Conservation (phyloP, 2,888 invertebrate genomes). For the Plagodis dolabraria region DNA sequence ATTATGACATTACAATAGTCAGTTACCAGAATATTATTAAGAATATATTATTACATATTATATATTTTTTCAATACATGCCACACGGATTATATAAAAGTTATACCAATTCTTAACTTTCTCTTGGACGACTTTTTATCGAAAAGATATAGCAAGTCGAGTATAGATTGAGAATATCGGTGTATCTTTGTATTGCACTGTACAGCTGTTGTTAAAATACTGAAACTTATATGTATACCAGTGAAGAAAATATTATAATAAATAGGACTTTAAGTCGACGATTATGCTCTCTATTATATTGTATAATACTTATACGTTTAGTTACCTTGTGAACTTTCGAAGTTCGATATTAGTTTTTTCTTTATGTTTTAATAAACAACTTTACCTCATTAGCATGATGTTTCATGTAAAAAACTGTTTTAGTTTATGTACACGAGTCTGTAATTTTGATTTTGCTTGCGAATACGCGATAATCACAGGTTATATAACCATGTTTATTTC, state of each 20-base stretch:
- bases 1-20: slow-evolving; percentile 67
- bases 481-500: not conserved
- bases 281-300: slow-evolving; percentile 58
- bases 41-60: slow-evolving; percentile 46
- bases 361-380: slow-evolving; percentile 58
- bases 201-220: slow-evolving; percentile 59
- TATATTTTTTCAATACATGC: slow-evolving; percentile 74
- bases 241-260: slow-evolving; percentile 58
- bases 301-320: slow-evolving; percentile 74
- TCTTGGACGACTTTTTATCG: slow-evolving; percentile 14
- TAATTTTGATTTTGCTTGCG: slow-evolving; percentile 44
- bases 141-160: slow-evolving; percentile 6
- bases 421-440: slow-evolving; percentile 44
- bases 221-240: slow-evolving; percentile 66
- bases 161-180: slow-evolving; percentile 28
- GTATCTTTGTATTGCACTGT: slow-evolving; percentile 47
- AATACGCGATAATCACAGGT: not conserved
- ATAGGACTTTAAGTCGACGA: slow-evolving; percentile 79
- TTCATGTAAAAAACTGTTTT: slow-evolving; percentile 69
- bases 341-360: slow-evolving; percentile 72
- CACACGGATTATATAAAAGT: slow-evolving; percentile 33
- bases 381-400: slow-evolving; percentile 79
- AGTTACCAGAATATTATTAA: slow-evolving; percentile 79
- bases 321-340: slow-evolving; percentile 82
- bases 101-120: slow-evolving; percentile 10